Evolutionary conservation across 2,113 vertebrate species (phyloP).

Genomic region (Scatophagus argus): DNA sequence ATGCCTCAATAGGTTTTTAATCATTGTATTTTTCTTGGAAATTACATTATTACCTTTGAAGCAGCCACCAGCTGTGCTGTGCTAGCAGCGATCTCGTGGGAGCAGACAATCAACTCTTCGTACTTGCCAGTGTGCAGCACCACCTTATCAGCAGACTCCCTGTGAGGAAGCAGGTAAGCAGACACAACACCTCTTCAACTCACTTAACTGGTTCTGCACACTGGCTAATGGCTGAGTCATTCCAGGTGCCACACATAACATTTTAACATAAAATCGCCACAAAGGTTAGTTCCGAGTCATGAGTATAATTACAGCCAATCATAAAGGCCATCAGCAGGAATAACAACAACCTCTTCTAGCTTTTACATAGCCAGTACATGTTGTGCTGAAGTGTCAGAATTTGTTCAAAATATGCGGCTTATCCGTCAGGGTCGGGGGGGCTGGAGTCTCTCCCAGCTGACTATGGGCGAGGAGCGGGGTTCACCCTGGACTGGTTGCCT

Average conservation of each 20-base stretch:
- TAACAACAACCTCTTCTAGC: background rate
- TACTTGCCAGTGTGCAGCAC: constrained; percentile 95
- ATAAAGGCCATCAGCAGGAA: background rate
- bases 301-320: background rate
- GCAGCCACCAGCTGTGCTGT: constrained; percentile 97
- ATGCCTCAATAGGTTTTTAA: background rate
- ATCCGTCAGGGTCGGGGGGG: too few species aligned
- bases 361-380: background rate
- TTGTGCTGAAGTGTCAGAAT: background rate
- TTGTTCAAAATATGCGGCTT: background rate
- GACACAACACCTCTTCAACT: background rate
- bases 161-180: constrained; percentile 66
- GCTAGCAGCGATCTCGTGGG: constrained; percentile 96
- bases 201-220: background rate
- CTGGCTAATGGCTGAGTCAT: background rate
- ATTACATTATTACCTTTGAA: constrained; percentile 88
- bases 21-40: background rate
- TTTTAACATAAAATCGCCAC: background rate
- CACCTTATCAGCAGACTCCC: constrained; percentile 95
- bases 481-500: too few species aligned
- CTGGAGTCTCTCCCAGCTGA: too few species aligned
- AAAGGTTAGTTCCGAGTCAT: background rate
- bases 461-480: too few species aligned
- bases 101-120: constrained; percentile 96
- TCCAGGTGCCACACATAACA: background rate